Evolutionary conservation across 2,888 invertebrate genomes (phyloP), one percentile per base, ranked within the genome.

Genomic region (Oscheius sp.): DNA sequence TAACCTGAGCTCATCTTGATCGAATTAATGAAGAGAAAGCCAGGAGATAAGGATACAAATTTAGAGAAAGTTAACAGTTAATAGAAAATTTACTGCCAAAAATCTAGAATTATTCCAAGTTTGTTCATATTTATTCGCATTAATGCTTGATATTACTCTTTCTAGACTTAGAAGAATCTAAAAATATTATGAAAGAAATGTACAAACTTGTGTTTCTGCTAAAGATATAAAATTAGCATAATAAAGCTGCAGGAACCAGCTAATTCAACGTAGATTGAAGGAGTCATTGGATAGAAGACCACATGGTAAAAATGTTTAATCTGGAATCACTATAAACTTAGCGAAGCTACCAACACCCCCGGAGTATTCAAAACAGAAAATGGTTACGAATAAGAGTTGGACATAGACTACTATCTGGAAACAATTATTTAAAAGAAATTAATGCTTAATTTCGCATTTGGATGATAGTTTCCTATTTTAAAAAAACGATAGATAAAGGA

Each of bases 401-500:
- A 41, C 12, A 28, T 24, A 24, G 20, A 59, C 59, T 14, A 59
- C n/a, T n/a, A n/a, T n/a, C n/a, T n/a, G n/a, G n/a, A n/a, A n/a
- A n/a, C n/a, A n/a, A n/a, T n/a, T n/a, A n/a, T n/a, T n/a, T n/a
- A n/a, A n/a, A n/a, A n/a, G n/a, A n/a, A n/a, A n/a, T n/a, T n/a
- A n/a, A n/a, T n/a, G n/a, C n/a, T 38, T 22, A 44, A 28, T 41
- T 59, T 59, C 6, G 59, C 59, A 44, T 59, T 59, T 26, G 26
- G 41, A 26, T 59, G 59, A 24, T 44, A 59, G 20, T 38, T 36
- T 12, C 59, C 59, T 9, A 28, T 41, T 22, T 20, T n/a, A 30
- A 59, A 59, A 20, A 59, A 44, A 2, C 22, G n/a, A n/a, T 8
- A 41, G 5, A 26, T 22, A 41, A 59, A 59, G 3, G 44, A 44